Percentiles rank a stretch among this genome's conserved stretches.
phyloP scores from a whole-genome alignment of 2,797 vertebrate genomes.

The Xiphorhynchus erythropygius region DNA sequence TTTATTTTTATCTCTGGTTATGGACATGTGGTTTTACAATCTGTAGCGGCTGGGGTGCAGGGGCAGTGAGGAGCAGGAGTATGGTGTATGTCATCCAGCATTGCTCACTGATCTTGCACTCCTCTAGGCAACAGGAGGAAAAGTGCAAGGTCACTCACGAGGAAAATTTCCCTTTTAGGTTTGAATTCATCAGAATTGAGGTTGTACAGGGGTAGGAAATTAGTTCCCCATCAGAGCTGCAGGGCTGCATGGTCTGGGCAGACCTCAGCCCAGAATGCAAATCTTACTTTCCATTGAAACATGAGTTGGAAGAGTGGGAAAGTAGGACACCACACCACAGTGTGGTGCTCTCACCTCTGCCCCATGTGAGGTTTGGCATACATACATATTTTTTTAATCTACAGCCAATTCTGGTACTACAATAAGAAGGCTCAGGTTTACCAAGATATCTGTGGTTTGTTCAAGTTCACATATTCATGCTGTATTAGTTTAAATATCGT shows the following conservation, averaged over 20 bases:
- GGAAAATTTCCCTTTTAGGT: conserved; percentile 50
- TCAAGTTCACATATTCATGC: background rate
- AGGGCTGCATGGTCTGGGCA: background rate
- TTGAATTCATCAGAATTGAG: background rate
- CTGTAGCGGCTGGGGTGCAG: background rate
- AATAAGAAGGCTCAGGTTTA: background rate
- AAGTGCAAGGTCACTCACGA: conserved; percentile 16
- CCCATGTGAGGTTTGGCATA: background rate
- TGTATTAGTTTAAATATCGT: background rate
- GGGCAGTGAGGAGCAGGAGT: background rate
- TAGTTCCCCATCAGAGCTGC: background rate
- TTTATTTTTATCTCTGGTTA: conserved; percentile 33
- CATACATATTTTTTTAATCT: background rate
- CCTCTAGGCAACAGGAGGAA: conserved; percentile 34
- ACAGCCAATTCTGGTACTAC: background rate
- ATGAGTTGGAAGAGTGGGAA: background rate
- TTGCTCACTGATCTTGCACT: conserved; percentile 1
- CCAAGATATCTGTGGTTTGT: background rate
- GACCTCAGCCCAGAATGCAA: conserved; percentile 5
- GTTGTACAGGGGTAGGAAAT: background rate
- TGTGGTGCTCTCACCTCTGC: background rate
- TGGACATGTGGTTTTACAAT: background rate
- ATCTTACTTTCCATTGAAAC: conserved; percentile 29
- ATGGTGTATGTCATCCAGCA: conserved; percentile 16
- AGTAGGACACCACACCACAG: background rate